Percentiles rank a stretch among this genome's conserved stretches.
Evolutionary conservation across 2,797 vertebrate species (phyloP).

Genomic region (Xiphorhynchus erythropygius): DNA sequence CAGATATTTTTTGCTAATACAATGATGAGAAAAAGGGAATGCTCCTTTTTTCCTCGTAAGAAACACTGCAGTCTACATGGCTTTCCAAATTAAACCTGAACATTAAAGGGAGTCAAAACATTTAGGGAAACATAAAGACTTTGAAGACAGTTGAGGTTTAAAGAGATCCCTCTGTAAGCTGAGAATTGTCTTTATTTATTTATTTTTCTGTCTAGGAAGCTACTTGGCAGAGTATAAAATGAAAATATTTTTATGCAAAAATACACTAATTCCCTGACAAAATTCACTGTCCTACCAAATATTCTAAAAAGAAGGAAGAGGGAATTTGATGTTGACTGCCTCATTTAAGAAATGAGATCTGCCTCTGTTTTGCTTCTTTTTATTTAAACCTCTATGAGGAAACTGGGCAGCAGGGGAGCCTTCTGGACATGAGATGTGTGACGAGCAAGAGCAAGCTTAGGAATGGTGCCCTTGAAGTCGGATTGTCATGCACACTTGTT

Average conservation of each 20-base stretch:
- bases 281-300: not conserved
- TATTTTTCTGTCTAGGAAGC: not conserved
- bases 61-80: not conserved
- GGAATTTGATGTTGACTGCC: not conserved
- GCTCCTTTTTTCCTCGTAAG: not conserved
- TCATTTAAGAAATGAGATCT: not conserved
- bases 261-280: not conserved
- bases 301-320: not conserved
- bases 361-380: not conserved
- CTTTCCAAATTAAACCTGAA: not conserved
- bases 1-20: not conserved
- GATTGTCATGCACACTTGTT: not conserved
- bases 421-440: not conserved
- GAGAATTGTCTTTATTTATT: not conserved
- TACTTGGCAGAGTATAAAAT: not conserved
- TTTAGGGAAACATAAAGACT: not conserved
- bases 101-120: not conserved
- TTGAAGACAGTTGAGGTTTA: not conserved
- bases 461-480: not conserved
- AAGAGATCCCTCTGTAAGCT: not conserved
- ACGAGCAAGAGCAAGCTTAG: not conserved
- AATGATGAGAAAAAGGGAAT: not conserved
- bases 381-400: not conserved
- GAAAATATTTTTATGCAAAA: not conserved
- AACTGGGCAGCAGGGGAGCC: fast-evolving